Conservation (phyloP, 2,888 invertebrate genomes). For the Caenorhabditis imperialis region DNA sequence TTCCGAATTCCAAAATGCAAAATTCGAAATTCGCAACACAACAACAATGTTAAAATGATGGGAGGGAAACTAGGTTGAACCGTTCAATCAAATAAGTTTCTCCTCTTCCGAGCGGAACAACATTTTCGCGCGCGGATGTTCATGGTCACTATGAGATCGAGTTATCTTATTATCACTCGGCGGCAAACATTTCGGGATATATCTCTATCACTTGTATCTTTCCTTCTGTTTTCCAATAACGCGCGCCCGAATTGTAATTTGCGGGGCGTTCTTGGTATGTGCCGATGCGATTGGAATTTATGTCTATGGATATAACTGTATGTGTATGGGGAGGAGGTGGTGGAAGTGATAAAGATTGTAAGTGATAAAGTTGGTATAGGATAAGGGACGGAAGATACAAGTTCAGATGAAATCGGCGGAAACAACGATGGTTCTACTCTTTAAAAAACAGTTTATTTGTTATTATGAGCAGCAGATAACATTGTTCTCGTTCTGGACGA, state of each 20-base stretch:
- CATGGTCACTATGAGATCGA: conserved; percentile 50
- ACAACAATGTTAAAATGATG: conserved; percentile 53
- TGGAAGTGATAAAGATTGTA: no score
- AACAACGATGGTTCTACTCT: no score
- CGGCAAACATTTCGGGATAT: conserved; percentile 34
- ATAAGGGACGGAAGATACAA: no score
- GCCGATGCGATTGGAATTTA: no score
- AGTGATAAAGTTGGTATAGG: no score
- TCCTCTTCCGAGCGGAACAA: conserved; percentile 27
- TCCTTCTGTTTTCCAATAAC: conserved; percentile 8
- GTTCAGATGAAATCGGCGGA: no score
- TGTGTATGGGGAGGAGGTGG: no score
- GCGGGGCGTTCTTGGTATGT: conserved; percentile 43
- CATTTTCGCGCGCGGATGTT: conserved; percentile 38
- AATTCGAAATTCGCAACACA: conserved; percentile 20
- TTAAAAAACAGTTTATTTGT: no score
- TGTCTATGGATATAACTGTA: no score
- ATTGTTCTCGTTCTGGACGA: no score
- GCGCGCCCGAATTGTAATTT: conserved; percentile 24
- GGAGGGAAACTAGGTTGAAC: conserved; percentile 51
- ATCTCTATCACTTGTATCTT: conserved; percentile 50
- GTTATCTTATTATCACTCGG: conserved; percentile 50
- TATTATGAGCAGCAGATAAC: no score
- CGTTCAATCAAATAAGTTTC: conserved; percentile 51
- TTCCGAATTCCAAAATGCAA: no score